These are phyloP conservation scores for Tragelaphus scriptus DNA, from an alignment of 2,113 vertebrate genomes.

Conservation along the genomic window DNA sequence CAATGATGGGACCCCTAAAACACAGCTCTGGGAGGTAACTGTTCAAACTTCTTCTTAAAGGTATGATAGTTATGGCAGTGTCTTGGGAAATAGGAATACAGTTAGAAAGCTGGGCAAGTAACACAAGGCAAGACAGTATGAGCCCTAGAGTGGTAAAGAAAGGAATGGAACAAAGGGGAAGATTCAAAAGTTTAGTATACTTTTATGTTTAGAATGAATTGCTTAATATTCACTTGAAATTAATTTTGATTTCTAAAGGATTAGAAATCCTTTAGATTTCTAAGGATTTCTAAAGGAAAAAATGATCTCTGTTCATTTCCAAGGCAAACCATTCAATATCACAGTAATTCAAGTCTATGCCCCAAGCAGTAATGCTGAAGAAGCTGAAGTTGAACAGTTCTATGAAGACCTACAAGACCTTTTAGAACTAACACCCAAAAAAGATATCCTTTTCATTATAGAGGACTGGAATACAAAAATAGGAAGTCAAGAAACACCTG, in stretches of 20 bases:
- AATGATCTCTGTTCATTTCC: background rate
- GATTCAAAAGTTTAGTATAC: background rate
- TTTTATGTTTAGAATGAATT: background rate
- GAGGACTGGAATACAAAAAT: no score
- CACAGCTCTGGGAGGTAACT: background rate
- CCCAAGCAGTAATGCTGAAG: no score
- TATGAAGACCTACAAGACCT: no score
- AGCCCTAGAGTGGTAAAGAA: background rate
- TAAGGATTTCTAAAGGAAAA: background rate
- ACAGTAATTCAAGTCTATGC: no score
- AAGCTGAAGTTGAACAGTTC: no score
- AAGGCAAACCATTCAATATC: no score
- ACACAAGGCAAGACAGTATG: background rate
- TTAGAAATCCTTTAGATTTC: no score
- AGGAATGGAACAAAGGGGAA: background rate
- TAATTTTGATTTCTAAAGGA: background rate
- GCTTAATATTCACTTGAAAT: background rate
- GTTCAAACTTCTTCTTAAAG: background rate
- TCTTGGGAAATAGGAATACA: background rate
- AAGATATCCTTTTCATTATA: no score
- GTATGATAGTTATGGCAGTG: background rate
- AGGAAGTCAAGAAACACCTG: no score
- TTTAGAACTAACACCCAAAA: no score
- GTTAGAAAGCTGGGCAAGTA: background rate
- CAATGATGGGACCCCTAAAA: background rate